phyloP scores from a whole-genome alignment of 1,140 invertebrate species.

The Brachionus sp. region DNA sequence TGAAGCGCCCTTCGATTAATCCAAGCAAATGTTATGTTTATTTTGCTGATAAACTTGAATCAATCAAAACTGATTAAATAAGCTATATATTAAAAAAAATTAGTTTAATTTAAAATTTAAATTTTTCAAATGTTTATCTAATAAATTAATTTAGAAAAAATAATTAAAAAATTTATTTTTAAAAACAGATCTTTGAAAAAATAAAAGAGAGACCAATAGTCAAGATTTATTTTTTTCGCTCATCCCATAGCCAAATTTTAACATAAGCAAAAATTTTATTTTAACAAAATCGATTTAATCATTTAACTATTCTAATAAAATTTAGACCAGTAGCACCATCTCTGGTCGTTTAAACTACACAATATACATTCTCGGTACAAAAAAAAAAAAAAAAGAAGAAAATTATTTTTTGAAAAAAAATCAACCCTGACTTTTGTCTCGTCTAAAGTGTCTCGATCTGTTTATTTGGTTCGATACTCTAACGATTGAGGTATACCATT shows the following conservation, averaged over 20 bases:
- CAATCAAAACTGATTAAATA: too few relatives aligned
- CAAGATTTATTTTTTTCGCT: neutral
- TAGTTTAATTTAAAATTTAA: neutral
- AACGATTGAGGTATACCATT: constrained; percentile 36
- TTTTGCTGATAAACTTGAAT: too few relatives aligned
- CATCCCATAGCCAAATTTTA: neutral
- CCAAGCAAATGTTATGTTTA: too few relatives aligned
- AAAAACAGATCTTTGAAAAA: neutral
- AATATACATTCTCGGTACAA: constrained; percentile 1
- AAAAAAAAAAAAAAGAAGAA: neutral
- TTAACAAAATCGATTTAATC: neutral
- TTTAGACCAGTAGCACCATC: neutral
- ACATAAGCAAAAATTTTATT: neutral
- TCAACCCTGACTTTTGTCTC: neutral
- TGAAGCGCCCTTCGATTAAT: too few relatives aligned
- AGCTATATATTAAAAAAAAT: too few relatives aligned
- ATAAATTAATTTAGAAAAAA: neutral
- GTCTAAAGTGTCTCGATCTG: neutral
- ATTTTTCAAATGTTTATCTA: neutral
- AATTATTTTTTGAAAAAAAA: neutral
- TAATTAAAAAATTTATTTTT: neutral
- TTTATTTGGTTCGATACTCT: constrained; percentile 22
- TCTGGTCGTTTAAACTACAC: neutral
- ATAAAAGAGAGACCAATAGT: neutral
- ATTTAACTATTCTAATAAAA: neutral